Evolutionary conservation across 1,140 invertebrate genomes (phyloP).

Genomic region (Spodoptera litura): DNA sequence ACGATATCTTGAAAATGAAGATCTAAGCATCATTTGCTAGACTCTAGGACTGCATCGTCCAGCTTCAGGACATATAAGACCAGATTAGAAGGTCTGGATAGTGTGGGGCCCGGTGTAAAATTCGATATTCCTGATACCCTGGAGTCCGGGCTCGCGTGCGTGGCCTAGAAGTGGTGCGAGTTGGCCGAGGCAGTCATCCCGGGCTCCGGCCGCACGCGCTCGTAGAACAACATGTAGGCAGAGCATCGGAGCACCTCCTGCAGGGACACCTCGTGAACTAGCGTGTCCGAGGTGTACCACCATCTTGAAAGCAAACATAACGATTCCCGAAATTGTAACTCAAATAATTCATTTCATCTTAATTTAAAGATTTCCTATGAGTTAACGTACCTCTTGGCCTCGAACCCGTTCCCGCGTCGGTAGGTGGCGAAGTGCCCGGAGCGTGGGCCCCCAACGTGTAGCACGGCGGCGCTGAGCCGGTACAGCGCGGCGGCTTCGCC

Average conservation of each 20-base stretch:
- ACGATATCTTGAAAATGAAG: conserved; percentile 1
- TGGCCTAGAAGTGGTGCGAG: conserved; percentile 64
- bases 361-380: too few relatives aligned
- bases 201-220: conserved; percentile 76
- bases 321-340: too few relatives aligned
- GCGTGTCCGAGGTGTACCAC: conserved; percentile 90
- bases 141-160: not conserved
- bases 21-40: too few relatives aligned
- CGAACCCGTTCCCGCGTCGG: conserved; percentile 89
- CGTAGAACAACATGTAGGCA: conserved; percentile 90
- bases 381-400: conserved; percentile 82
- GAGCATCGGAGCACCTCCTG: conserved; percentile 89
- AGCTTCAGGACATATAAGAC: not conserved
- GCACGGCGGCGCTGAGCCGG: conserved; percentile 93
- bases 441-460: conserved; percentile 94
- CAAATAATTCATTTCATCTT: too few relatives aligned
- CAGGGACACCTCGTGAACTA: conserved; percentile 89
- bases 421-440: conserved; percentile 97
- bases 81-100: not conserved
- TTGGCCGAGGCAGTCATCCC: conserved; percentile 55
- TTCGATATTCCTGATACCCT: not conserved
- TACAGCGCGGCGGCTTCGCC: conserved; percentile 87
- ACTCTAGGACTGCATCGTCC: not conserved
- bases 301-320: conserved; percentile 79
- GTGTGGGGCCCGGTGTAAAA: not conserved